phyloP scores from a whole-genome alignment of 2,113 vertebrate species.

The Xiphorhynchus elegans region DNA sequence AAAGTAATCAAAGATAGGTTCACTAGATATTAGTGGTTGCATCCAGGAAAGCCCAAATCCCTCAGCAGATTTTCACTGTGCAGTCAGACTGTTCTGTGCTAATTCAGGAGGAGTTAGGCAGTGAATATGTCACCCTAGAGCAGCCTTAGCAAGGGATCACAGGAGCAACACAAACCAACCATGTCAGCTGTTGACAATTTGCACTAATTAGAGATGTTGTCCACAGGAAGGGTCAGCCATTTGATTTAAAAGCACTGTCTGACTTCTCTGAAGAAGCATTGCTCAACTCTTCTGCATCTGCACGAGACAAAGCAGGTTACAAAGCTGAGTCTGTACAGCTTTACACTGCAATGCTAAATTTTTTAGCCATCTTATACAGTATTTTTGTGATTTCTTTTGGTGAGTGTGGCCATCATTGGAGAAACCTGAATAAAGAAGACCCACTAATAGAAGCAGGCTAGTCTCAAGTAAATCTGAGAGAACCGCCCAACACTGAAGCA shows the following conservation, averaged over 20 bases:
- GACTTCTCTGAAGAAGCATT: background rate
- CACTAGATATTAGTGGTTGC: background rate
- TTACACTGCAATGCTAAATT: background rate
- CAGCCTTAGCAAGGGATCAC: background rate
- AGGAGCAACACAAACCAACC: background rate
- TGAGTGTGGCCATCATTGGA: background rate
- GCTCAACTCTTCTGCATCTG: background rate
- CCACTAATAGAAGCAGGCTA: background rate
- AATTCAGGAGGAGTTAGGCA: background rate
- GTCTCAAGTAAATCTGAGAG: background rate
- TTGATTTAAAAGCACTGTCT: background rate
- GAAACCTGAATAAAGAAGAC: background rate
- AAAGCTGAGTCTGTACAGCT: background rate
- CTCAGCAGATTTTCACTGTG: accelerated
- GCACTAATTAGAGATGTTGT: background rate
- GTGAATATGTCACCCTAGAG: background rate
- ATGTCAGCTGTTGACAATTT: background rate
- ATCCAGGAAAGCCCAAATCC: background rate
- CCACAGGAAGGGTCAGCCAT: background rate
- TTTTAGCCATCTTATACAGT: background rate
- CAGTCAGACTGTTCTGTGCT: background rate
- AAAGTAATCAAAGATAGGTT: background rate
- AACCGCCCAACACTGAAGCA: background rate
- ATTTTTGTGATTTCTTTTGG: background rate
- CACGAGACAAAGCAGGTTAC: background rate